Evolutionary conservation across 1,140 invertebrate species (phyloP).

Genomic region (Apocrypta bakeri): DNA sequence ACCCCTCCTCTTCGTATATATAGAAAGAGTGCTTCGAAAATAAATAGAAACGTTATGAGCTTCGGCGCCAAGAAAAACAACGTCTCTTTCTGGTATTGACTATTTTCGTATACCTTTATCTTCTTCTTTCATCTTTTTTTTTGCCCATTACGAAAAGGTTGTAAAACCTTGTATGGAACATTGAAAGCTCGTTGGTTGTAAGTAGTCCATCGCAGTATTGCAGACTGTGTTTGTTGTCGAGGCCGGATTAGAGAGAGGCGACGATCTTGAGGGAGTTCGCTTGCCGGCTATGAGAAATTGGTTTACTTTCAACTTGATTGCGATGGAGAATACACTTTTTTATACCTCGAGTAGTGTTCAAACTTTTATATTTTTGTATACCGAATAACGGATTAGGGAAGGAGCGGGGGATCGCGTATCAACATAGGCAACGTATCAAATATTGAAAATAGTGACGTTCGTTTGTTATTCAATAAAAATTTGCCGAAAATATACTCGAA

Average conservation of each 20-base stretch:
- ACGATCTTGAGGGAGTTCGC: conserved; percentile 11
- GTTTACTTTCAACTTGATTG: background rate
- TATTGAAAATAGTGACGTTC: too few species aligned
- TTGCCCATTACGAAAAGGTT: background rate
- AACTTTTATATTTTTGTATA: too few species aligned
- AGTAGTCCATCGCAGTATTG: background rate
- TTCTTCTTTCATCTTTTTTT: background rate
- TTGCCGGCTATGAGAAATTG: background rate
- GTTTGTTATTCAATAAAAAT: too few species aligned
- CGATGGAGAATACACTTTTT: background rate
- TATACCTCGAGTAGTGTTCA: too few species aligned
- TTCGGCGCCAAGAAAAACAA: conserved; percentile 5
- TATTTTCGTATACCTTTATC: background rate
- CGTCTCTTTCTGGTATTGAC: background rate
- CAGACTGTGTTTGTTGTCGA: background rate
- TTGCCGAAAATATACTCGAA: too few species aligned
- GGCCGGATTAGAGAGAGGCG: background rate
- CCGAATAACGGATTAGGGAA: too few species aligned
- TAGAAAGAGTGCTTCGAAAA: conserved; percentile 5
- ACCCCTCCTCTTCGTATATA: too few species aligned
- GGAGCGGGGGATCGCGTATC: too few species aligned
- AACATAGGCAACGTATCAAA: too few species aligned
- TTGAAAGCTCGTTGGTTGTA: background rate
- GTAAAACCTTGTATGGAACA: background rate
- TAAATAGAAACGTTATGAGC: conserved; percentile 10